Percentiles rank a stretch among this genome's conserved stretches.
phyloP scores from a whole-genome alignment of 2,113 vertebrate genomes.

The Silurus glanis region DNA sequence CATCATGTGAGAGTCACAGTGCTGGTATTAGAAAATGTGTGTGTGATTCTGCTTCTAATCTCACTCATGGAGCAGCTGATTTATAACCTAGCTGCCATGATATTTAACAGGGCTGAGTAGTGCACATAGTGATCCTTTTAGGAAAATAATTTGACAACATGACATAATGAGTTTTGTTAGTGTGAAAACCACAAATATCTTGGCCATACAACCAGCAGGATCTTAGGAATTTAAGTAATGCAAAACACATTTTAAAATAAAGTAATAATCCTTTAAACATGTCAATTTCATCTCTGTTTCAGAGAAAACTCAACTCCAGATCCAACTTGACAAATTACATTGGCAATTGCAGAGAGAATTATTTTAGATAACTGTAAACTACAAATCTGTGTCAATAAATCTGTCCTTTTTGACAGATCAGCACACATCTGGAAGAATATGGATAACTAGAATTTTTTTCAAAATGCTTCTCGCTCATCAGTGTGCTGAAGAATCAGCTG shows the following conservation, averaged over 20 bases:
- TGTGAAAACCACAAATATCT: not conserved
- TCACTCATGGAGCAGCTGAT: not conserved
- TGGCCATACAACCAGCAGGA: not conserved
- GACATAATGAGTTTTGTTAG: too few species aligned
- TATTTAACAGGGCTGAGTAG: not conserved
- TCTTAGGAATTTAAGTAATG: not conserved
- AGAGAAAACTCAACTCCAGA: not conserved
- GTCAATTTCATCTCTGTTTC: not conserved
- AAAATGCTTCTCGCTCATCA: not conserved
- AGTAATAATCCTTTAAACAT: slow-evolving; percentile 3
- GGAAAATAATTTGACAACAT: not conserved
- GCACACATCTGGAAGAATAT: not conserved
- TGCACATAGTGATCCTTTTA: not conserved
- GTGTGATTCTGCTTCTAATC: slow-evolving; percentile 31
- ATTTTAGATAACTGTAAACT: slow-evolving; percentile 1
- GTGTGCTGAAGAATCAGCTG: not conserved
- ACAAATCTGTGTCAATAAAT: slow-evolving; percentile 13
- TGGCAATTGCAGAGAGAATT: not conserved
- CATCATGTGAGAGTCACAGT: slow-evolving; percentile 83
- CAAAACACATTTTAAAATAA: not conserved
- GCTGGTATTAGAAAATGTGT: slow-evolving; percentile 66
- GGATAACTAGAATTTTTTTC: not conserved
- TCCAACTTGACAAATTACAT: not conserved
- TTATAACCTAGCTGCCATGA: not conserved
- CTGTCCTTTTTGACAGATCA: not conserved